These are phyloP conservation scores for Magallana ariakensis DNA, from an alignment of 1,140 invertebrate species.

Conservation along the genomic window DNA sequence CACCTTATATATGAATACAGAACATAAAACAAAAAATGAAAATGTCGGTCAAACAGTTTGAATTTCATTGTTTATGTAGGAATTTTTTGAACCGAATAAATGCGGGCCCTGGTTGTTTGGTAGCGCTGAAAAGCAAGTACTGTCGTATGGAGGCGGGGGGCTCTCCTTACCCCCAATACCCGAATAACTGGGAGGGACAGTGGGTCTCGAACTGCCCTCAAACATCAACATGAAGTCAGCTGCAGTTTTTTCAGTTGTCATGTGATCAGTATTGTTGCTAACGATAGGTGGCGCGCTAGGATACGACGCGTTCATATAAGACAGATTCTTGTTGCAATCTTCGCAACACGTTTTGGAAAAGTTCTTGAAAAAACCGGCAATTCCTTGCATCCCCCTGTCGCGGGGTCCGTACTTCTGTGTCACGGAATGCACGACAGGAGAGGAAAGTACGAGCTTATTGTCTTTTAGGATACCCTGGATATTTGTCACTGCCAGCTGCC, in stretches of 20 bases:
- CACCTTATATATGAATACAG: too few species aligned
- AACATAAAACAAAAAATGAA: too few species aligned
- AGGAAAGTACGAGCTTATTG: conserved; percentile 12
- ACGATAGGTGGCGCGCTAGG: neutral
- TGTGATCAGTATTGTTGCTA: neutral
- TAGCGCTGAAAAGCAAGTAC: neutral
- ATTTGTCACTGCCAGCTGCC: conserved; percentile 37
- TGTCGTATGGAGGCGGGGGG: neutral
- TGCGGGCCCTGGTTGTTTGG: neutral
- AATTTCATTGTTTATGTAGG: neutral
- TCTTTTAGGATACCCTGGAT: conserved; percentile 35
- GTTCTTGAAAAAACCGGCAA: conserved; percentile 20
- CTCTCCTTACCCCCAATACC: neutral
- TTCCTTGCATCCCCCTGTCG: conserved; percentile 38
- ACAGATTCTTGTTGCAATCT: neutral
- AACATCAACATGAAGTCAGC: neutral
- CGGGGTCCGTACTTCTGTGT: conserved; percentile 13
- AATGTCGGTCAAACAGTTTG: neutral
- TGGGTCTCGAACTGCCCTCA: neutral
- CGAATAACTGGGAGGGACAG: neutral
- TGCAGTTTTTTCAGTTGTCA: neutral
- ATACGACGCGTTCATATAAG: neutral
- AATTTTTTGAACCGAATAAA: neutral
- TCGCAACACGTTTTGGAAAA: neutral
- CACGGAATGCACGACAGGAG: conserved; percentile 38